Percentiles rank a stretch among this genome's conserved stretches.
Evolutionary conservation across 2,113 vertebrate genomes (phyloP).

Genomic region (Oncorhynchus mykiss): DNA sequence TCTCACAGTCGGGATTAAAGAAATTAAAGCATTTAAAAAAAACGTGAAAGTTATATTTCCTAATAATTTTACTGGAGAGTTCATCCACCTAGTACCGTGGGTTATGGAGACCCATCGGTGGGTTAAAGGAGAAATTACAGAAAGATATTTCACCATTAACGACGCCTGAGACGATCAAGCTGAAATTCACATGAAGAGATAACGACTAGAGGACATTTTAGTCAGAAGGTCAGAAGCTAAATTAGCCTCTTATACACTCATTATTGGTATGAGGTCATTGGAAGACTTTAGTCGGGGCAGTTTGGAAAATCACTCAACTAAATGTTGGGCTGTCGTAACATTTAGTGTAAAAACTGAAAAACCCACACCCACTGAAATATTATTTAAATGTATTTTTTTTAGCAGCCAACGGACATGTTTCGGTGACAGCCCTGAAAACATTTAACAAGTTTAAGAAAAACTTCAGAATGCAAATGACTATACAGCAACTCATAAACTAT

Average conservation of each 20-base stretch:
- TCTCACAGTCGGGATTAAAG: conserved; percentile 68
- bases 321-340: no score
- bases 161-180: conserved; percentile 37
- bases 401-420: no score
- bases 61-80: conserved; percentile 19
- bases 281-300: no score
- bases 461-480: no score
- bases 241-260: conserved; percentile 22
- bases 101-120: conserved; percentile 24
- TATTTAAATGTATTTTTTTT: no score
- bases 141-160: conserved; percentile 51
- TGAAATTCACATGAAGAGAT: conserved; percentile 51
- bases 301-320: no score
- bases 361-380: no score
- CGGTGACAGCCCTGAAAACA: no score
- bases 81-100: background rate
- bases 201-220: conserved; percentile 42
- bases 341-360: no score
- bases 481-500: no score
- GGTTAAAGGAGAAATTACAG: conserved; percentile 49
- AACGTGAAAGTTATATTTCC: conserved; percentile 51
- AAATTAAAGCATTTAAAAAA: conserved; percentile 64
- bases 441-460: no score
- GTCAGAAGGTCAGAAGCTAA: conserved; percentile 21
- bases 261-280: no score